These are phyloP conservation scores for Rhabdophis nuchalis DNA, from an alignment of 2,797 vertebrate genomes.

Conservation along the genomic window DNA sequence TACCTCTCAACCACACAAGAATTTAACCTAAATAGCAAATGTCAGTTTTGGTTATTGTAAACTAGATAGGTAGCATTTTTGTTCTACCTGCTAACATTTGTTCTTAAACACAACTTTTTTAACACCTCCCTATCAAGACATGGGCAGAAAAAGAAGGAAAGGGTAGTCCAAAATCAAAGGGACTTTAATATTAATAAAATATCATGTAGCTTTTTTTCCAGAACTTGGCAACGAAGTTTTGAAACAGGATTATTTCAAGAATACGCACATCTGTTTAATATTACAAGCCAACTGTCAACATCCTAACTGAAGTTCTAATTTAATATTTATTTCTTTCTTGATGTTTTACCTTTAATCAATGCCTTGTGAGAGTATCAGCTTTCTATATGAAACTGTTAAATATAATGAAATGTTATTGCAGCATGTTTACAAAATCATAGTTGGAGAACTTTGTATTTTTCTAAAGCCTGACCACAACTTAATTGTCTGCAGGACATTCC, in stretches of 20 bases:
- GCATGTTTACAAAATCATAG: slow-evolving; percentile 97
- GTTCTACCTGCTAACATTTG: background rate
- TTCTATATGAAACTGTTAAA: slow-evolving; percentile 95
- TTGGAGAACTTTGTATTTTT: slow-evolving; percentile 84
- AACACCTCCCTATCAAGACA: background rate
- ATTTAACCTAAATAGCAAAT: background rate
- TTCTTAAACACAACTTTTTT: slow-evolving; percentile 17
- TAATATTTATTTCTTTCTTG: slow-evolving; percentile 97
- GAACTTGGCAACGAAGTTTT: slow-evolving; percentile 65
- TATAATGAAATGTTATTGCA: slow-evolving; percentile 99
- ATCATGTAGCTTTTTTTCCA: slow-evolving; percentile 73
- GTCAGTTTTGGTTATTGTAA: fast-evolving
- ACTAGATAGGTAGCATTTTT: background rate
- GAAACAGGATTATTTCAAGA: slow-evolving; percentile 74
- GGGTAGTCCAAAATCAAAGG: slow-evolving; percentile 60
- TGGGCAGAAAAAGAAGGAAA: background rate
- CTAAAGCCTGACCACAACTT: slow-evolving; percentile 85
- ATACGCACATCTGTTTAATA: slow-evolving; percentile 93
- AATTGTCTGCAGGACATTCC: slow-evolving; percentile 94
- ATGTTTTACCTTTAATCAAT: slow-evolving; percentile 98
- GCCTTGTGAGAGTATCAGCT: slow-evolving; percentile 92
- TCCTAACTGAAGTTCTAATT: slow-evolving; percentile 97
- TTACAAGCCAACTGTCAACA: slow-evolving; percentile 94
- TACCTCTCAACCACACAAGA: background rate
- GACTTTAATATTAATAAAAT: slow-evolving; percentile 72